Percentiles rank a stretch among this genome's conserved stretches.
phyloP scores from a whole-genome alignment of 2,797 vertebrate species.

The Siniperca undulata region DNA sequence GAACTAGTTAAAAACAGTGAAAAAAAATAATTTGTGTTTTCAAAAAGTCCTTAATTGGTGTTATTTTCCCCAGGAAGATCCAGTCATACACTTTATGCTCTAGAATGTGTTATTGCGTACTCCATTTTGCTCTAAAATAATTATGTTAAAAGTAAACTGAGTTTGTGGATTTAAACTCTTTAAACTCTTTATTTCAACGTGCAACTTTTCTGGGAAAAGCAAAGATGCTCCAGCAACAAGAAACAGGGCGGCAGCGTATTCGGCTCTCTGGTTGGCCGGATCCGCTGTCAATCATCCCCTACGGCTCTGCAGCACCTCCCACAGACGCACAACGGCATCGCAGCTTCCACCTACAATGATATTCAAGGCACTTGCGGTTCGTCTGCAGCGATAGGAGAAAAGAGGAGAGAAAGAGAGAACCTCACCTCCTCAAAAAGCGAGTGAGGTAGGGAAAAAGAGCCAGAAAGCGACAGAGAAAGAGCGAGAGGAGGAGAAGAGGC shows the following conservation, averaged over 20 bases:
- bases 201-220: conserved; percentile 31
- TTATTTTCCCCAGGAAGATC: not conserved
- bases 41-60: not conserved
- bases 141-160: not conserved
- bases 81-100: too few relatives aligned
- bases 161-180: not conserved
- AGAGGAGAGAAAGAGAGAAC: conserved; percentile 66
- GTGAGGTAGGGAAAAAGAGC: conserved; percentile 67
- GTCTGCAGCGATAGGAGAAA: conserved; percentile 79
- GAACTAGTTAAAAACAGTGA: not conserved
- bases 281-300: conserved; percentile 69
- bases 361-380: conserved; percentile 81
- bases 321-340: conserved; percentile 80
- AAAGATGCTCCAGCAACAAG: conserved; percentile 67
- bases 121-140: not conserved
- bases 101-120: not conserved
- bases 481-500: conserved; percentile 44
- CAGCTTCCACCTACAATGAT: conserved; percentile 80
- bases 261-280: conserved; percentile 60
- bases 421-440: conserved; percentile 77
- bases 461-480: conserved; percentile 31
- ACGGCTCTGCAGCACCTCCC: conserved; percentile 78
- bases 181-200: not conserved
- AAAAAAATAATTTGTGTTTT: not conserved
- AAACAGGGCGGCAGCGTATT: conserved; percentile 45